Conservation (phyloP, 2,888 invertebrate species). For the Acronicta aceris region DNA sequence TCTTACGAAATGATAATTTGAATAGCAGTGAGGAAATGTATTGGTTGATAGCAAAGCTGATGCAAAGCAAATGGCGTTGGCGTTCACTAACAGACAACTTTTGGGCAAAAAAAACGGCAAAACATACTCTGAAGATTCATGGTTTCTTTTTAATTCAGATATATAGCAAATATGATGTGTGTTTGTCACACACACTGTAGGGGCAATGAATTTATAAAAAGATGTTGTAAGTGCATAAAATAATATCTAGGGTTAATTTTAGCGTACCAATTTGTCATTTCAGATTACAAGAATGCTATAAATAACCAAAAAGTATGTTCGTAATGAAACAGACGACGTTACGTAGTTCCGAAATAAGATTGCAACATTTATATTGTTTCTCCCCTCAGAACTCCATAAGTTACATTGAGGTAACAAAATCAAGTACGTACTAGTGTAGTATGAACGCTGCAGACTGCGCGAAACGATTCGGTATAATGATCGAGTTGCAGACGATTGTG, state of each 20-base stretch:
- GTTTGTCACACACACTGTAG: too few relatives aligned
- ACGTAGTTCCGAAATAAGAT: neutral
- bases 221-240: neutral
- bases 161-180: too few relatives aligned
- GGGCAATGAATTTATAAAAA: neutral
- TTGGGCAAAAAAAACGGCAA: too few relatives aligned
- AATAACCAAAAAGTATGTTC: neutral
- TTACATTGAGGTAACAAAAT: neutral
- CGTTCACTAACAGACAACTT: too few relatives aligned
- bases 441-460: neutral
- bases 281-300: neutral
- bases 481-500: too few relatives aligned
- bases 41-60: too few relatives aligned
- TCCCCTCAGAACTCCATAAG: neutral
- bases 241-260: neutral
- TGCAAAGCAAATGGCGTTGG: too few relatives aligned
- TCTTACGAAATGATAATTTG: too few relatives aligned
- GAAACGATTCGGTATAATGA: neutral
- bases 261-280: neutral
- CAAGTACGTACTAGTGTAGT: too few relatives aligned
- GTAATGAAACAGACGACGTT: neutral
- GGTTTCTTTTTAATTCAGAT: too few relatives aligned
- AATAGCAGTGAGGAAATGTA: too few relatives aligned
- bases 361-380: constrained; percentile 4
- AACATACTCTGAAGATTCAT: too few relatives aligned